Base-by-base conservation (phyloP, 92 coral and sea anemone species). In the Epizoanthus fatuus region DNA sequence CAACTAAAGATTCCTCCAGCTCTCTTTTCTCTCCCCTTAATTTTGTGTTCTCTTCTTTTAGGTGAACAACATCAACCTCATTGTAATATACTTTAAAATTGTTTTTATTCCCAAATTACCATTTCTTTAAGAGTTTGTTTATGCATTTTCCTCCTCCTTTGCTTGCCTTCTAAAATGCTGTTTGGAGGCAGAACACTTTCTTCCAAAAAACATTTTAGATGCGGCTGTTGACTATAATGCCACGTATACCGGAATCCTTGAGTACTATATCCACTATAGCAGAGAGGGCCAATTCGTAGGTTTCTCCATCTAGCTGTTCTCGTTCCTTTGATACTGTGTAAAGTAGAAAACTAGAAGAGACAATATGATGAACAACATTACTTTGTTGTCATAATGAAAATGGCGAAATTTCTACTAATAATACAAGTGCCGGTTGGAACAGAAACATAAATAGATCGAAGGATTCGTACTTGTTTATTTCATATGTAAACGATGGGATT, bases 161-260 rank as follows among this genome's bases (percentile, higher is more conserved):
- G 54, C 64, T 52, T 6, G 81, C 81, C 8, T 65, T n/a, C 59
- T 75, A 55, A 29, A 75, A 15, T 13, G 2, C n/a, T 4, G 4
- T 44, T 4, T 22, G 9, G 17, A 73, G 79, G 19, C 39, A 7
- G 47, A 55, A 69, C 13, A 76, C 20, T 62, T 49, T 86, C 47
- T 56, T 69, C 51, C 79, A 22, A 68, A 79, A 86, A 39, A 77
- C 85, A 51, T 76, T 63, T 55, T 69, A 52, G 13, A 86, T 86
- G 10, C 89, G 77, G 83, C 42, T 59, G n/a, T 58, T 85, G 77
- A 76, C 62, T 16, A 35, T 52, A 53, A 76, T 55, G 12, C 79
- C 84, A 14, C 68, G 76, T 75, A 85, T 77, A 42, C 77, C 84
- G 38, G 84, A 85, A 40, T 44, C 72, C 38, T 85, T 76, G 2